A percentile compares a stretch with the other conserved stretches of the same genome.
Conservation (phyloP, 1,140 invertebrate genomes). For the Phortica variegata region DNA sequence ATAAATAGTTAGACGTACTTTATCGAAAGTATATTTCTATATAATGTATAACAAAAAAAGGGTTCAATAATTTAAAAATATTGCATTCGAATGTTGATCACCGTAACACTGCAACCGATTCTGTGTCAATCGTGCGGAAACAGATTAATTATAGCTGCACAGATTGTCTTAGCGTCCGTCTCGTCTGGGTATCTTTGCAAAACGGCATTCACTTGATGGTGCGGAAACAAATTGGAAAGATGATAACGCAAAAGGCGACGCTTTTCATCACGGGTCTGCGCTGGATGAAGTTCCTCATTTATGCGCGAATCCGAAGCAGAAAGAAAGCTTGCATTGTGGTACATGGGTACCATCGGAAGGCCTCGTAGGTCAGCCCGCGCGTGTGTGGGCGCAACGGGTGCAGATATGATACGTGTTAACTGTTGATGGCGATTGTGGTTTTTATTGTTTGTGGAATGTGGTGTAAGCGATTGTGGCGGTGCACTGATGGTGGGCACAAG, state of each 20-base stretch:
- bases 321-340: conserved; percentile 33
- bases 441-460: conserved; percentile 15
- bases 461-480: conserved; percentile 21
- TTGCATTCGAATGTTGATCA: no score
- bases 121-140: conserved; percentile 64
- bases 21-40: no score
- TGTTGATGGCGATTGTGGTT: conserved; percentile 55
- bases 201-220: conserved; percentile 80
- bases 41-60: no score
- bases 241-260: conserved; percentile 79
- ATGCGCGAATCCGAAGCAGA: conserved; percentile 68
- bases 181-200: conserved; percentile 85
- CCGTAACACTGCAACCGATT: no score
- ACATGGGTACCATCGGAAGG: no score
- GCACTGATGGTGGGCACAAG: conserved; percentile 32
- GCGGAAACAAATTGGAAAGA: conserved; percentile 82
- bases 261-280: conserved; percentile 65
- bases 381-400: conserved; percentile 65
- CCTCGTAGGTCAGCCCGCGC: no score
- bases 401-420: conserved; percentile 76
- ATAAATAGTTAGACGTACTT: no score
- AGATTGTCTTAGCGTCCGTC: conserved; percentile 84
- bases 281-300: conserved; percentile 59
- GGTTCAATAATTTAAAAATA: background rate
- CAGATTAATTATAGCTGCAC: conserved; percentile 78